Evolutionary conservation across 2,113 vertebrate species (phyloP).

Genomic region (Brachirus orientalis): DNA sequence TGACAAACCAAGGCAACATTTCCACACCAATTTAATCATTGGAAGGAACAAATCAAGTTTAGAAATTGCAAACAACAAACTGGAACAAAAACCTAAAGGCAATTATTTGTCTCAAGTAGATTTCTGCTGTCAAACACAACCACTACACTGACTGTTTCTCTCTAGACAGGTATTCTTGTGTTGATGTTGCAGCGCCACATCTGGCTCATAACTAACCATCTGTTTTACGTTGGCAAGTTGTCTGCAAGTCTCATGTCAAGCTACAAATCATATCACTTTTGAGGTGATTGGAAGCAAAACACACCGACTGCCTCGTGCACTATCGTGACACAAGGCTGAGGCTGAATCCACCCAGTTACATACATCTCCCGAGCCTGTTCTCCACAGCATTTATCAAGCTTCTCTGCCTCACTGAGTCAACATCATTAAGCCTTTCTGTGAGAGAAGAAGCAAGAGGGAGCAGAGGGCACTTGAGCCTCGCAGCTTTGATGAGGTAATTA

Average conservation of each 20-base stretch:
- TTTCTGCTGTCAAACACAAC: neutral
- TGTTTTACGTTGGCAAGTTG: neutral
- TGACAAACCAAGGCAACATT: neutral
- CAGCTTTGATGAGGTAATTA: constrained; percentile 68
- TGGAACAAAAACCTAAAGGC: neutral
- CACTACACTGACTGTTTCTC: neutral
- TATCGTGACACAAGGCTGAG: neutral
- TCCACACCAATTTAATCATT: neutral
- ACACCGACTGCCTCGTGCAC: neutral
- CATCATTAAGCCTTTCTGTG: constrained; percentile 57
- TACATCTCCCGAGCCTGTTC: constrained; percentile 34
- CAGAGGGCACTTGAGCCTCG: constrained; percentile 64
- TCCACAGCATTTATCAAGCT: constrained; percentile 56
- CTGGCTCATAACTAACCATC: neutral
- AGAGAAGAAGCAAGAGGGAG: constrained; percentile 45
- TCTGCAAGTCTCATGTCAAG: neutral
- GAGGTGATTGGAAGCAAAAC: neutral
- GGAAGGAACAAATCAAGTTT: too few species aligned
- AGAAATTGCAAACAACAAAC: too few species aligned
- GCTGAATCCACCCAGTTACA: constrained; percentile 17
- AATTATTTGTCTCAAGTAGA: neutral
- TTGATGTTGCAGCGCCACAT: neutral
- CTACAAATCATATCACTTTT: neutral
- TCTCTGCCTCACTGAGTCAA: constrained; percentile 60
- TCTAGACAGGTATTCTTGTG: neutral